These are phyloP conservation scores for Gambusia yucatana DNA, from an alignment of 2,797 vertebrate species.

Conservation along the genomic window DNA sequence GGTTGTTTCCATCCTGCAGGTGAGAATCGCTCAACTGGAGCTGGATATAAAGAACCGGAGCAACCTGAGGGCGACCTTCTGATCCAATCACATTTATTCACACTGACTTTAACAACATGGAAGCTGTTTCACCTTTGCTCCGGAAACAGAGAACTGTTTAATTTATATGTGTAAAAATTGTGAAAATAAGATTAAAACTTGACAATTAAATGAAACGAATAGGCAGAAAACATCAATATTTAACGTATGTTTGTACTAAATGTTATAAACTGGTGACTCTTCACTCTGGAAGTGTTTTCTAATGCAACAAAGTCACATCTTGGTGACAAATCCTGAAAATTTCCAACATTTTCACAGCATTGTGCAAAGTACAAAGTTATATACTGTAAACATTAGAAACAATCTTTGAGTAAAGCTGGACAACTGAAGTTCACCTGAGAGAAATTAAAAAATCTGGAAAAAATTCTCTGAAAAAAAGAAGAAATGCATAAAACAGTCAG, in stretches of 20 bases:
- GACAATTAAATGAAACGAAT: not conserved
- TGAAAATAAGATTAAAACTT: not conserved
- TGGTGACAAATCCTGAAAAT: too few relatives aligned
- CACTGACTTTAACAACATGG: not conserved
- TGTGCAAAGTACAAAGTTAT: not conserved
- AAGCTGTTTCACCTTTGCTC: not conserved
- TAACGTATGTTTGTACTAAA: not conserved
- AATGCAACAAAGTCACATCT: too few relatives aligned
- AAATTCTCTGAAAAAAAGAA: not conserved
- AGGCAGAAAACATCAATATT: not conserved
- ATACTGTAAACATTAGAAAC: not conserved
- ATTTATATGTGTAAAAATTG: not conserved
- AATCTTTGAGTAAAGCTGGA: not conserved
- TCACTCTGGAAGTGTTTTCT: too few relatives aligned
- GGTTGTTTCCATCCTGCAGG: slow-evolving; percentile 45
- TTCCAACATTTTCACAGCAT: not conserved
- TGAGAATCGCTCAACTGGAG: slow-evolving; percentile 85
- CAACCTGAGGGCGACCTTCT: slow-evolving; percentile 67
- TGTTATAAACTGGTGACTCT: not conserved
- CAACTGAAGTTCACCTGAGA: not conserved
- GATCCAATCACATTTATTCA: slow-evolving; percentile 15
- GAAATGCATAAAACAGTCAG: not conserved
- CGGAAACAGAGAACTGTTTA: not conserved
- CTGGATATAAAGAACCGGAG: slow-evolving; percentile 83
- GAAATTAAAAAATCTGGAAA: not conserved